These are phyloP conservation scores for Coregonus clupeaformis DNA, from an alignment of 2,113 vertebrate species.

Conservation along the genomic window DNA sequence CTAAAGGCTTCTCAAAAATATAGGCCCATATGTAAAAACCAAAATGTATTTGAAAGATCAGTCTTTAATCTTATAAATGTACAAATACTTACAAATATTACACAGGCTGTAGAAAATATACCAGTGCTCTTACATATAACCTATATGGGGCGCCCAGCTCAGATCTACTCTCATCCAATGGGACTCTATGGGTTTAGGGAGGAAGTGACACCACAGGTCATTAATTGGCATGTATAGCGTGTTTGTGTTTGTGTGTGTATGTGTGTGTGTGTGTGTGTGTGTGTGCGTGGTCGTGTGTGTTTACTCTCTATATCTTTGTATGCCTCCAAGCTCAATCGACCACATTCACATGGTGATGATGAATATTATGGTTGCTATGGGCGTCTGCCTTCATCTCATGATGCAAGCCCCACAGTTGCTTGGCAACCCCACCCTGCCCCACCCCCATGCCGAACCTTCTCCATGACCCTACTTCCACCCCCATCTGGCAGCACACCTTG, in stretches of 20 bases:
- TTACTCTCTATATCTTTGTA: background rate
- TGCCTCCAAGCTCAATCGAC: constrained; percentile 35
- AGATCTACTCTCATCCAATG: constrained; percentile 14
- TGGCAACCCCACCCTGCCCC: constrained; percentile 46
- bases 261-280: too few relatives aligned
- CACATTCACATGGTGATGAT: constrained; percentile 41
- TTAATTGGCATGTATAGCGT: constrained; percentile 43
- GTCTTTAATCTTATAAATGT: constrained; percentile 27
- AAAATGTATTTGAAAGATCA: background rate
- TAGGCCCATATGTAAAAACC: constrained; percentile 13
- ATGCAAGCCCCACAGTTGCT: constrained; percentile 57
- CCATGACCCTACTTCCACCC: constrained; percentile 23
- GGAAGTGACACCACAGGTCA: background rate
- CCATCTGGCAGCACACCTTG: constrained; percentile 72
- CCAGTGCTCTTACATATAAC: background rate
- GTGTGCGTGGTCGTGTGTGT: too few relatives aligned
- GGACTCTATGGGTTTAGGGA: background rate
- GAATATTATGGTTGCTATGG: constrained; percentile 21
- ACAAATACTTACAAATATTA: constrained; percentile 19
- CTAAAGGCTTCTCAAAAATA: constrained; percentile 18
- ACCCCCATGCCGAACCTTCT: constrained; percentile 34
- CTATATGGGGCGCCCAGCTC: background rate
- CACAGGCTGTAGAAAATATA: constrained; percentile 35
- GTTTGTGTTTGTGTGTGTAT: background rate
- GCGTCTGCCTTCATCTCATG: constrained; percentile 53